phyloP scores from a whole-genome alignment of 2,113 vertebrate genomes.

The Silurus asotus region DNA sequence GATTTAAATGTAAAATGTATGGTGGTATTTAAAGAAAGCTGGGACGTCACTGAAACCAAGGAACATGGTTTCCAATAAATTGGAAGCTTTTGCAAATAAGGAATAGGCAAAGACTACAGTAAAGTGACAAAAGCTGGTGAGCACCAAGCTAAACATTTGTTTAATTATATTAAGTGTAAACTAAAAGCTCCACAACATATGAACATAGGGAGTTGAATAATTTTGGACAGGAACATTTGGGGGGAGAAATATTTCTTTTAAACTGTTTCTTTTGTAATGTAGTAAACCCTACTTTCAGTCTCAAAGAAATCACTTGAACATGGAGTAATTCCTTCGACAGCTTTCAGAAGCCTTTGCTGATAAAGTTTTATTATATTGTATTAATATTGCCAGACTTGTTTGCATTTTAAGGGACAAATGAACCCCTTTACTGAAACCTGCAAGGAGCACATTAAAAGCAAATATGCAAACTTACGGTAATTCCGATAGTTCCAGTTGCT shows the following conservation, averaged over 20 bases:
- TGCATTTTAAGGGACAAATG: not conserved
- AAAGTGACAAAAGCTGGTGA: not conserved
- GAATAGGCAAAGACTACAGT: not conserved
- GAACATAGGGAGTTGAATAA: not conserved
- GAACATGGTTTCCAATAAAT: not conserved
- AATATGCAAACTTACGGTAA: constrained; percentile 80
- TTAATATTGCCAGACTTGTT: not conserved
- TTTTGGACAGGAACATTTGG: not conserved
- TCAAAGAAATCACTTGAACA: not conserved
- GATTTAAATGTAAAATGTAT: not conserved
- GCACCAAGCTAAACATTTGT: not conserved
- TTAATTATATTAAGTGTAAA: not conserved
- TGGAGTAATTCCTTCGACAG: not conserved
- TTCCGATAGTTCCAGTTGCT: constrained; percentile 91
- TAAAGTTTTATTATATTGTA: not conserved
- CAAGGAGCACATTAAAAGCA: not conserved
- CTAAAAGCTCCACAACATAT: not conserved
- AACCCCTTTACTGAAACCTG: not conserved
- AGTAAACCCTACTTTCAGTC: not conserved
- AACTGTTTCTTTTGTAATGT: not conserved
- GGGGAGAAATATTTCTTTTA: not conserved
- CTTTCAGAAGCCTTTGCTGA: not conserved
- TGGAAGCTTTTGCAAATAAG: not conserved
- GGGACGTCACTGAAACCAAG: not conserved
- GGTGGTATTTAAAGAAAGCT: not conserved